These are phyloP conservation scores for Tauraco erythrolophus DNA, from an alignment of 2,113 vertebrate species.

Conservation along the genomic window DNA sequence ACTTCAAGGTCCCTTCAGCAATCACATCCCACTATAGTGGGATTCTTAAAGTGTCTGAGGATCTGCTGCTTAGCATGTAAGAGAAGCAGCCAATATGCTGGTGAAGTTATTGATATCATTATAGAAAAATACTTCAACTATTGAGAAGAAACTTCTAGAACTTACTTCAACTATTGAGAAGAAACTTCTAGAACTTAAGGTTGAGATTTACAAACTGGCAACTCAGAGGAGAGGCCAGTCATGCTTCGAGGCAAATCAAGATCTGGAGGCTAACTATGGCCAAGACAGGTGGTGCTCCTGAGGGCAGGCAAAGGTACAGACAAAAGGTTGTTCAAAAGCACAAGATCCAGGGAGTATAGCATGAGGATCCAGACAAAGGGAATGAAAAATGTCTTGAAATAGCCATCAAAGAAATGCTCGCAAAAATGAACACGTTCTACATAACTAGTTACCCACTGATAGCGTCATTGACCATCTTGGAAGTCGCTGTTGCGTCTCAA, in stretches of 20 bases:
- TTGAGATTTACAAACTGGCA: neutral
- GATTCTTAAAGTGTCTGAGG: neutral
- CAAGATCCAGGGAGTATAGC: neutral
- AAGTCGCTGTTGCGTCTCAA: neutral
- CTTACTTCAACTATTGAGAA: neutral
- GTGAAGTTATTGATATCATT: neutral
- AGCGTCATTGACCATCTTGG: neutral
- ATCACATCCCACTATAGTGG: neutral
- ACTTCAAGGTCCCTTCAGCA: neutral
- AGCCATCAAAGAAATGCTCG: neutral
- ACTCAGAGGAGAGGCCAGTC: neutral
- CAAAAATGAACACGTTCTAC: neutral
- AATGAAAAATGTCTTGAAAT: neutral
- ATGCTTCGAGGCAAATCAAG: neutral
- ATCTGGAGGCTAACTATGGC: neutral
- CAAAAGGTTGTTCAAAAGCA: neutral
- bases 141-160: neutral
- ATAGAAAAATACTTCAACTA: neutral
- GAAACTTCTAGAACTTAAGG: neutral
- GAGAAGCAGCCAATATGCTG: neutral
- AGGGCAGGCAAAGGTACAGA: neutral
- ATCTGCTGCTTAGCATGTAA: neutral
- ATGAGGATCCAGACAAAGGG: neutral
- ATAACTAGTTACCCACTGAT: neutral
- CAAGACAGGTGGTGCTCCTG: neutral